phyloP scores from a whole-genome alignment of 2,888 invertebrate genomes.

The Lochmaea capreae region DNA sequence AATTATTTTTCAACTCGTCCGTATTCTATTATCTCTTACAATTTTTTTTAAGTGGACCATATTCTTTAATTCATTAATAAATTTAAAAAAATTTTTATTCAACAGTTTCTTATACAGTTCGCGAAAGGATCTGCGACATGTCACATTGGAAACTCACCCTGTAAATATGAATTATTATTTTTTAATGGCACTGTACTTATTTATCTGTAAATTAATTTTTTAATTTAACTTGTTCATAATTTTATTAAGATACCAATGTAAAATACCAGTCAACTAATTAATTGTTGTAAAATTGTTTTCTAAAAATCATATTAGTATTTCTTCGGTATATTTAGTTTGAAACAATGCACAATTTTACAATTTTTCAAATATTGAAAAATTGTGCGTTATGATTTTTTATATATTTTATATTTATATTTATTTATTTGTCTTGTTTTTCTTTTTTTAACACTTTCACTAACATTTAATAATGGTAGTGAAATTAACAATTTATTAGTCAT shows the following conservation, averaged over 20 bases:
- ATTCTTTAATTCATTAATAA: no score
- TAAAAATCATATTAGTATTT: slow-evolving; percentile 47
- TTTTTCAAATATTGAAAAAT: slow-evolving; percentile 26
- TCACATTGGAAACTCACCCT: no score
- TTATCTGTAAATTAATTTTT: slow-evolving; percentile 54
- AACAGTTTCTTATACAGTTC: no score
- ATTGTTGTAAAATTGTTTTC: slow-evolving; percentile 53
- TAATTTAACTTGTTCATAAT: slow-evolving; percentile 47
- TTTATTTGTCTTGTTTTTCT: slow-evolving; percentile 52
- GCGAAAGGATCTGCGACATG: no score
- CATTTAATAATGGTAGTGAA: slow-evolving; percentile 52
- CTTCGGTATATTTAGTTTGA: slow-evolving; percentile 34
- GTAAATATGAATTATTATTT: slow-evolving; percentile 32
- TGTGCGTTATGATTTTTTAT: slow-evolving; percentile 46
- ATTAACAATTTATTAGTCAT: slow-evolving; percentile 53
- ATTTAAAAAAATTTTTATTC: no score
- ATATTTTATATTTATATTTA: slow-evolving; percentile 55
- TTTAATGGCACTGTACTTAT: slow-evolving; percentile 59
- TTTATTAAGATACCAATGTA: slow-evolving; percentile 51
- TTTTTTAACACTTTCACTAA: slow-evolving; percentile 51
- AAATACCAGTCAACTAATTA: slow-evolving; percentile 57
- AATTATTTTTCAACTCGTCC: no score
- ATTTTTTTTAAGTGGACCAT: no score
- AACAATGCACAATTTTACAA: slow-evolving; percentile 39
- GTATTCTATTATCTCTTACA: no score